Evolutionary conservation across 2,888 invertebrate species (phyloP).

Genomic region (Mystacides longicornis): DNA sequence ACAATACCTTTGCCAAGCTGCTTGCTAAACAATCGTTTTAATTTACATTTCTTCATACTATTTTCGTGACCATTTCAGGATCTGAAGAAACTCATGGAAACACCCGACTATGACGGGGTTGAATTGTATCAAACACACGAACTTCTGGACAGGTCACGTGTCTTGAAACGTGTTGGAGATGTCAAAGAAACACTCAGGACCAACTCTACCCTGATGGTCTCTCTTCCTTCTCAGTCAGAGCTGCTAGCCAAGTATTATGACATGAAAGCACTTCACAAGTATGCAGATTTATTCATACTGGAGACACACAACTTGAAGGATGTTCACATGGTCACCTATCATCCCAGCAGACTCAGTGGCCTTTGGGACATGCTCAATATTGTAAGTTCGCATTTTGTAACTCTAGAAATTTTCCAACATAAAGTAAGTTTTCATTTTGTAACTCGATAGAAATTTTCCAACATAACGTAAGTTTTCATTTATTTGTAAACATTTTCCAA

Average conservation of each 20-base stretch:
- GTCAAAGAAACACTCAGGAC: slow-evolving; percentile 42
- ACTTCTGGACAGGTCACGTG: slow-evolving; percentile 44
- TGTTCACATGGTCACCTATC: slow-evolving; percentile 62
- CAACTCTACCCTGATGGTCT: slow-evolving; percentile 50
- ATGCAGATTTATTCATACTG: slow-evolving; percentile 59
- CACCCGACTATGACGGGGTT: slow-evolving; percentile 46
- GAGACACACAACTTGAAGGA: slow-evolving; percentile 59
- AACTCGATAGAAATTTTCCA: too few relatives aligned
- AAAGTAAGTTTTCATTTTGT: too few relatives aligned
- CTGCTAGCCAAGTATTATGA: slow-evolving; percentile 64
- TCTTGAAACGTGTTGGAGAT: slow-evolving; percentile 41
- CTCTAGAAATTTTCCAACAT: too few relatives aligned
- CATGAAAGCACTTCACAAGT: slow-evolving; percentile 56
- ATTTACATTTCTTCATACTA: too few relatives aligned
- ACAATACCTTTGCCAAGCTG: too few relatives aligned
- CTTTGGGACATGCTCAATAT: slow-evolving; percentile 71
- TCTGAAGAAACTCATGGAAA: slow-evolving; percentile 47
- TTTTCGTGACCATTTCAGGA: slow-evolving; percentile 35
- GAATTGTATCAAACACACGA: slow-evolving; percentile 51
- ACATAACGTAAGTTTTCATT: too few relatives aligned
- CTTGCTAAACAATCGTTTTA: too few relatives aligned
- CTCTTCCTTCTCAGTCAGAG: slow-evolving; percentile 58
- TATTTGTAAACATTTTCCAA: too few relatives aligned
- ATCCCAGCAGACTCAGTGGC: slow-evolving; percentile 67
- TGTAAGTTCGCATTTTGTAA: too few relatives aligned